Conservation (phyloP, 2,888 invertebrate genomes). For the Euzophera pinguis region DNA sequence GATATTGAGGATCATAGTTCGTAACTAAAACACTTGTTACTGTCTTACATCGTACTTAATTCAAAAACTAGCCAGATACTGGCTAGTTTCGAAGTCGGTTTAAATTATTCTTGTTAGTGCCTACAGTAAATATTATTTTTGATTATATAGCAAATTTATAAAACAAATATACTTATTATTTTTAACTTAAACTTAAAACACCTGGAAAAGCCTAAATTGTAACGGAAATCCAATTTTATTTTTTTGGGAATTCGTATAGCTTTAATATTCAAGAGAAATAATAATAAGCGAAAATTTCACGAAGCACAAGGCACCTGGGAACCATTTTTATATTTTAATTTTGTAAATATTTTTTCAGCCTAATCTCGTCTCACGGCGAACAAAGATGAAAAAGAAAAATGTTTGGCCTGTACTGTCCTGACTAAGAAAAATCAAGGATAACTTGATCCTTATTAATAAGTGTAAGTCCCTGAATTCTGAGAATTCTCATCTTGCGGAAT, state of each 20-base stretch:
- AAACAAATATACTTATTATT: no score
- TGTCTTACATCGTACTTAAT: no score
- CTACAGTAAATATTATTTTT: no score
- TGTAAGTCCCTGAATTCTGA: neutral
- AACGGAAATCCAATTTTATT: neutral
- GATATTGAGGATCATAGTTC: no score
- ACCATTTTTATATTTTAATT: constrained; percentile 14
- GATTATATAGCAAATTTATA: no score
- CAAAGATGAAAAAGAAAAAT: constrained; percentile 14
- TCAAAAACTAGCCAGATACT: no score
- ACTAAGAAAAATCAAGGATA: neutral
- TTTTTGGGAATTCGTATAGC: neutral
- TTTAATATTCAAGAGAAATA: neutral
- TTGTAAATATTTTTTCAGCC: constrained; percentile 17
- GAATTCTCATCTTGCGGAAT: neutral
- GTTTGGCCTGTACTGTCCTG: neutral
- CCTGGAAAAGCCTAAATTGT: no score
- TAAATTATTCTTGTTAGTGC: no score
- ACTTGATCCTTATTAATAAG: constrained; percentile 3
- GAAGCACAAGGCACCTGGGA: neutral
- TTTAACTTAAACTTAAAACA: no score
- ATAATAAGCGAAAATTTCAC: constrained; percentile 4
- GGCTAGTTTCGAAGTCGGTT: no score
- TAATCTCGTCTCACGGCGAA: constrained; percentile 15
- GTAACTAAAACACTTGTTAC: no score